Conservation (phyloP, 2,797 vertebrate genomes). For the Poeciliopsis infans region DNA sequence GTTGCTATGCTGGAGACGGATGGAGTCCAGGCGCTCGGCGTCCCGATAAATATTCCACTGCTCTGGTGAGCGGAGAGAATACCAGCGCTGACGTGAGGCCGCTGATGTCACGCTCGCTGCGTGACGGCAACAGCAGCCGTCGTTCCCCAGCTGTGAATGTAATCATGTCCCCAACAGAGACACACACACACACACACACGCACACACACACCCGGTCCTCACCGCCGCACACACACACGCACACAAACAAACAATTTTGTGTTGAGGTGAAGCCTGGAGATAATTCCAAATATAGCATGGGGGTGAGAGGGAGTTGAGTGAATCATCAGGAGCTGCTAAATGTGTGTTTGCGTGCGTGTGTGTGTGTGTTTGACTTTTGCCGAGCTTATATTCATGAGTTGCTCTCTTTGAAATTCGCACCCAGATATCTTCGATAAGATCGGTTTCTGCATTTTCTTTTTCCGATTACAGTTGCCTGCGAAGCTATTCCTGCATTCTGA, state of each 20-base stretch:
- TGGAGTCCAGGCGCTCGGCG: background rate
- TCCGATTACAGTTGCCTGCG: background rate
- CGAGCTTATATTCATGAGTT: background rate
- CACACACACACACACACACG: background rate
- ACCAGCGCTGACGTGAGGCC: slow-evolving; percentile 19
- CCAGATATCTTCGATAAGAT: background rate
- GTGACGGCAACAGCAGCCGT: slow-evolving; percentile 17
- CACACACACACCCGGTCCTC: too few species aligned
- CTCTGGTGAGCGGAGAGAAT: slow-evolving; percentile 11
- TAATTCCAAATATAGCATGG: slow-evolving; percentile 76
- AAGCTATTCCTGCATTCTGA: background rate
- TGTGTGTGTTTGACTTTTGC: background rate
- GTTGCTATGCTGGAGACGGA: slow-evolving; percentile 7
- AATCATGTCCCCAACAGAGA: slow-evolving; percentile 11
- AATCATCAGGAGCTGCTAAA: slow-evolving; percentile 72
- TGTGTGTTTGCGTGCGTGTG: background rate
- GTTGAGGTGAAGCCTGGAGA: slow-evolving; percentile 67
- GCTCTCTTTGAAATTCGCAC: background rate
- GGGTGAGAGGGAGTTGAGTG: slow-evolving; percentile 57
- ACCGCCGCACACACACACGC: too few species aligned
- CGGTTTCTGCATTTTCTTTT: background rate
- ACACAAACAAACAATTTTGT: slow-evolving; percentile 22
- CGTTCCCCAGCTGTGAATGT: slow-evolving; percentile 39
- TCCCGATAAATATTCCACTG: background rate
- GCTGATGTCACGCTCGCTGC: slow-evolving; percentile 37